Base-by-base conservation (phyloP, 1,140 invertebrate species). In the Pogonognathellus flavescens region DNA sequence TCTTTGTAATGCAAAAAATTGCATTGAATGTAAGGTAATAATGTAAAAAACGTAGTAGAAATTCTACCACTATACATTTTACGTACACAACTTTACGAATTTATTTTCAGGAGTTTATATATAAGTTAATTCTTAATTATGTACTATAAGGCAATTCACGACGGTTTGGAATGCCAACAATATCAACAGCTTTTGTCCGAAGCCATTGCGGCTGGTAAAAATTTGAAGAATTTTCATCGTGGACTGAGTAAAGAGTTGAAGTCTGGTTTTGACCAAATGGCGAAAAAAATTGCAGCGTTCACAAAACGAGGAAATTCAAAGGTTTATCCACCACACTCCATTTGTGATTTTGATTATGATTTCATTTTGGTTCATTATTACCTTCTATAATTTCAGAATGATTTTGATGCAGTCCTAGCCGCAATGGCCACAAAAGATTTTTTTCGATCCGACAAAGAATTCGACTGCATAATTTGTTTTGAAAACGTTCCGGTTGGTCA, bases 401-500 rank as follows among this genome's bases (percentile, higher is more conserved):
- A 82, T 62, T 82, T 88, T 80, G 89, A 89, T 66, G 87, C 89
- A 18, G 80, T 88, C 25, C 55, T 90, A 11, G 62, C 90, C 14
- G 83, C 87, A 49, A 81, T 89, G 49, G 86, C 80, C 22, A 59
- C 25, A 13, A 41, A 60, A 16, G 90, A 91, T 85, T 76, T 92
- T 0, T 90, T 93, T 18, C 85, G 89, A 7, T 93, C 92, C 85
- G 88, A 57, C 6, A 90, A 91, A 50, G 80, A 80, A 81, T 93
- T 93, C 89, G 90, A 91, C 55, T 93, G 93, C 87, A 89, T 90
- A 5, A 91, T 93, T 76, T 93, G 93, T 88, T 91, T 92, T 82
- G 87, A 90, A 25, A 90, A 91, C 11, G 89, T 93, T 83, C 84
- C 84, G 13, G 80, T 85, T 10, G 90, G 90, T n/a, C 89, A 91